Percentiles rank a stretch among this genome's conserved stretches.
phyloP scores from a whole-genome alignment of 2,113 vertebrate genomes.

The Australoheros scitulus region DNA sequence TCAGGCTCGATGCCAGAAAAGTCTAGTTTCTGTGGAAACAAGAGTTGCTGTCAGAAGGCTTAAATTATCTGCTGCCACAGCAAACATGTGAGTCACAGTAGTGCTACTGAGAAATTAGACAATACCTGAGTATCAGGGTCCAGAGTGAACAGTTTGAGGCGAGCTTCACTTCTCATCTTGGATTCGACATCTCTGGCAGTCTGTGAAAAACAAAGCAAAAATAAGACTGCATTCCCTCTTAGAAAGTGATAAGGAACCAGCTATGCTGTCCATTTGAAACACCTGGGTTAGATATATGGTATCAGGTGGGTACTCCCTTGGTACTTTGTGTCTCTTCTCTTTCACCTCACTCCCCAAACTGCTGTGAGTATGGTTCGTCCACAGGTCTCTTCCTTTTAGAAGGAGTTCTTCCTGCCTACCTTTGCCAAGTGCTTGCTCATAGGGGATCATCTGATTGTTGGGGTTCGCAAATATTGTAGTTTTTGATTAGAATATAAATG shows the following conservation, averaged over 20 bases:
- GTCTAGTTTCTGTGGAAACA: constrained; percentile 89
- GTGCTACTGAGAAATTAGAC: neutral
- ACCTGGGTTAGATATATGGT: neutral
- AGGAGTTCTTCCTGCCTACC: neutral
- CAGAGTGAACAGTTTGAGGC: constrained; percentile 92
- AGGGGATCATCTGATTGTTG: neutral
- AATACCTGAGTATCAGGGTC: constrained; percentile 95
- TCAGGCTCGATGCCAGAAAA: constrained; percentile 92
- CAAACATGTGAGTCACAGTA: neutral
- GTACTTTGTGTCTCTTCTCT: neutral
- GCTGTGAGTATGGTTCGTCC: neutral
- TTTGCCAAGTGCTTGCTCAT: neutral
- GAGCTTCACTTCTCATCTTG: constrained; percentile 91
- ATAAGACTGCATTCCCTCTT: neutral
- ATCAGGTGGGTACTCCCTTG: neutral
- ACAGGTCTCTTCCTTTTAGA: no score
- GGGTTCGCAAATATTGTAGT: neutral
- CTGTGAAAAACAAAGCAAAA: constrained; percentile 73
- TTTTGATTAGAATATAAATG: neutral
- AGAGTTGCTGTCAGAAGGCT: neutral
- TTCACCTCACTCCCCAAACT: no score
- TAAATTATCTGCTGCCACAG: neutral
- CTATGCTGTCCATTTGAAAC: neutral
- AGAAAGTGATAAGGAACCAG: neutral
- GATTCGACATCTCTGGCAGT: constrained; percentile 90